Base-by-base conservation (phyloP, 2,113 vertebrate species). In the Tenrec ecaudatus region DNA sequence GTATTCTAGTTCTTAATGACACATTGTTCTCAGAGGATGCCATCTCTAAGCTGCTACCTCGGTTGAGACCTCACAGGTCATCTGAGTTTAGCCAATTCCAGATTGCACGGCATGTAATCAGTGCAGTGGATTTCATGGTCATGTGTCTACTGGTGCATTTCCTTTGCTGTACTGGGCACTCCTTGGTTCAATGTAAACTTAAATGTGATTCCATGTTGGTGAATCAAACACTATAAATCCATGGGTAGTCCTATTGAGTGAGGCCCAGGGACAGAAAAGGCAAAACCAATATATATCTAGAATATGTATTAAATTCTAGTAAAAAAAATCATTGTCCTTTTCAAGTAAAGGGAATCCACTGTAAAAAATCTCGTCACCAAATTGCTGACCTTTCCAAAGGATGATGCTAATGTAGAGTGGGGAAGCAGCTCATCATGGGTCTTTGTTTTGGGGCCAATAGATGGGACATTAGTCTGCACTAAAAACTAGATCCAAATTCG, bases 361-460 rank as follows among this genome's bases (percentile, higher is more conserved):
- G 25, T 81, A 86, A 94, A 94, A 76, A 75, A 91, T 40, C 47
- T 80, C 81, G 31, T 53, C 68, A 71, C 47, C 36, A 92, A 66
- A 77, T 71, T 17, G 43, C 83, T 93, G 75, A 9, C 33, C 40
- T 93, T 93, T 82, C 89, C 53, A 40, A 84, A 38, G 22, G 15
- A 82, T 76, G 14, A 4, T 77, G 47, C 25, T 33, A 69, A 29
- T 66, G 64, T 5, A 29, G 27, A 10, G 27, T 64, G 22, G 19
- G 31, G 36, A 68, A 53, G 27, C 23, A 36, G 36, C 4, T 38
- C 22, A 33, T 69, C 53, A 78, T 25, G 53, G 68, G 23, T 71
- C 38, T 76, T 78, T 73, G 60, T 66, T 16, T 43, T 62, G 15
- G 82, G 31, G 62, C 19, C 81, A 4, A 17, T 60, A 22, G 10